Conservation (phyloP, 2,113 vertebrate genomes). For the Aptenodytes forsteri region DNA sequence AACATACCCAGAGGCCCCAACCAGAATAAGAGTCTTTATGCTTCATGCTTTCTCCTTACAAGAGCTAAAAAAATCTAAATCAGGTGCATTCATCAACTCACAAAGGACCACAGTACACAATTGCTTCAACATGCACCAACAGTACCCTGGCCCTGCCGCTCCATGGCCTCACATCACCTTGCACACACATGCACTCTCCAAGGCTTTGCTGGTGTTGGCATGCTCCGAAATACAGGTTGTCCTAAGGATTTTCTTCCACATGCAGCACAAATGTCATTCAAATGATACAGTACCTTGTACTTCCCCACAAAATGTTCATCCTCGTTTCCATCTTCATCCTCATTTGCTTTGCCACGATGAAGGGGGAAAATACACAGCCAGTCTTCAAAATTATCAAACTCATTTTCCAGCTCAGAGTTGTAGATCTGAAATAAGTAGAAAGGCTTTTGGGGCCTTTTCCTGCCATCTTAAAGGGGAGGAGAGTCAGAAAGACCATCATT, state of each 20-base stretch:
- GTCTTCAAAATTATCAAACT: conserved; percentile 91
- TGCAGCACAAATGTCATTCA: background rate
- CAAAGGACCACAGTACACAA: background rate
- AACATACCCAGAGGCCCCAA: background rate
- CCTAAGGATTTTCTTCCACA: background rate
- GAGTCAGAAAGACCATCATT: background rate
- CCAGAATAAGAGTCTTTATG: background rate
- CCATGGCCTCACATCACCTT: background rate
- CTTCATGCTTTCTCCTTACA: background rate
- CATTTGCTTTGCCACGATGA: conserved; percentile 81
- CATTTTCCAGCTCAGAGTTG: conserved; percentile 83
- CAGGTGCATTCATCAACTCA: background rate
- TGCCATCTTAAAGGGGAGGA: background rate
- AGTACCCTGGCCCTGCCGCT: too few relatives aligned
- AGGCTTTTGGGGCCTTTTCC: background rate
- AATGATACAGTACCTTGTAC: conserved; percentile 83
- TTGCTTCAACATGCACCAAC: background rate
- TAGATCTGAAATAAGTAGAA: conserved; percentile 80
- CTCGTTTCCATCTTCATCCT: conserved; percentile 84
- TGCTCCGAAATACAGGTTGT: background rate
- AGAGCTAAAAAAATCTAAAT: background rate
- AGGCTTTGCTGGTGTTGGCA: background rate
- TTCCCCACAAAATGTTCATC: conserved; percentile 87
- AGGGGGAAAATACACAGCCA: conserved; percentile 88
- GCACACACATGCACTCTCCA: background rate